These are phyloP conservation scores for Heliconius aoede DNA, from an alignment of 2,888 invertebrate genomes.

Conservation along the genomic window DNA sequence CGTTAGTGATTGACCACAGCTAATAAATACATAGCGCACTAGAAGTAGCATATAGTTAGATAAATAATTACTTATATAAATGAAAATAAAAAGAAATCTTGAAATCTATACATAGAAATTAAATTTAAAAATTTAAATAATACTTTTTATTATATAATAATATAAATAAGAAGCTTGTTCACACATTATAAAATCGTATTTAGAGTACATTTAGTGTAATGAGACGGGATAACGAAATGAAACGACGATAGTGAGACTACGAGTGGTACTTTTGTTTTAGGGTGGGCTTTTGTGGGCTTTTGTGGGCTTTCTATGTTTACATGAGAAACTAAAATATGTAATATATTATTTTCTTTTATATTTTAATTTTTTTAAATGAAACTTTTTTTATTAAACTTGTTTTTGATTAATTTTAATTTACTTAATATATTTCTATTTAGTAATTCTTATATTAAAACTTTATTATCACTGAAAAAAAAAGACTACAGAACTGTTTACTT, in stretches of 20 bases:
- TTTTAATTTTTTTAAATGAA: too few species aligned
- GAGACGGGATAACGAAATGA: constrained; percentile 57
- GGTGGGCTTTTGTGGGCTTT: constrained; percentile 58
- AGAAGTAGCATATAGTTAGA: constrained; percentile 78
- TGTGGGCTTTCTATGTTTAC: constrained; percentile 50
- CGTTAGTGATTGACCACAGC: constrained; percentile 80
- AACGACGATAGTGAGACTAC: constrained; percentile 68
- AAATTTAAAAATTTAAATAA: constrained; percentile 82
- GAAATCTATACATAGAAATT: constrained; percentile 83
- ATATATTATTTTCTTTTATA: background rate
- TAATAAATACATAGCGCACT: constrained; percentile 80
- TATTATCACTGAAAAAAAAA: too few species aligned
- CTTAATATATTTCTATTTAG: too few species aligned
- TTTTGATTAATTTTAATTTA: too few species aligned
- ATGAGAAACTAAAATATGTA: constrained; percentile 47
- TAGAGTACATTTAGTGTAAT: constrained; percentile 75
- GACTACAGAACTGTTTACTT: background rate
- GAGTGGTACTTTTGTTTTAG: constrained; percentile 58
- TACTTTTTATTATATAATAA: constrained; percentile 83
- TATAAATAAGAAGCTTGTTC: constrained; percentile 82
- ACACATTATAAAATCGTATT: constrained; percentile 83
- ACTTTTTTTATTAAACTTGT: too few species aligned
- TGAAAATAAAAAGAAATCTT: constrained; percentile 71
- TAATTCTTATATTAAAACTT: too few species aligned
- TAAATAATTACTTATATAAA: constrained; percentile 78